Evolutionary conservation across 2,797 vertebrate genomes (phyloP).

Genomic region (Labroides dimidiatus): DNA sequence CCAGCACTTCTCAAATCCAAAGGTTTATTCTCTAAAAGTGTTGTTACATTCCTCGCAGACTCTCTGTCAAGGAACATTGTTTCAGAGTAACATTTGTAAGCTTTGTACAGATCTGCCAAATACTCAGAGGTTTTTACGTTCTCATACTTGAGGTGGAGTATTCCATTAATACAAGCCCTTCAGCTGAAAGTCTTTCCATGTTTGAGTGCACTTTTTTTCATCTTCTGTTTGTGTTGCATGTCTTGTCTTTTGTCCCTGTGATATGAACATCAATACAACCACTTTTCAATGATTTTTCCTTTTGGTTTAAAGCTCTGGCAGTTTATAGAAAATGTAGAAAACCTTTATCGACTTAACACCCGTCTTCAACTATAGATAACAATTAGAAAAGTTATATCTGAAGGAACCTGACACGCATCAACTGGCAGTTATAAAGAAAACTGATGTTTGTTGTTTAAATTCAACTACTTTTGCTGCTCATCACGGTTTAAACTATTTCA

Average conservation of each 20-base stretch:
- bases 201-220: conserved; percentile 53
- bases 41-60: conserved; percentile 16
- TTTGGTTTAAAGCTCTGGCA: conserved; percentile 22
- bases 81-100: conserved; percentile 5
- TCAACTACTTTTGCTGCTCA: too few species aligned
- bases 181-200: conserved; percentile 11
- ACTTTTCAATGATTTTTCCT: conserved; percentile 21
- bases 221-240: conserved; percentile 32
- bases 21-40: conserved; percentile 11
- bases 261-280: conserved; percentile 42
- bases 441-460: too few species aligned
- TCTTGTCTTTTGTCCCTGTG: conserved; percentile 27
- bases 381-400: too few species aligned
- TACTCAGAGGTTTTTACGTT: conserved; percentile 14
- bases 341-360: too few species aligned
- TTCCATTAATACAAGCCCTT: background rate
- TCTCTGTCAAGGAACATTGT: background rate
- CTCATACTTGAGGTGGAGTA: conserved; percentile 3
- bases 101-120: conserved; percentile 17
- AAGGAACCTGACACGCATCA: too few species aligned
- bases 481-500: too few species aligned
- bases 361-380: too few species aligned
- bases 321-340: background rate
- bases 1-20: background rate
- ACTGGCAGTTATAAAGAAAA: too few species aligned